phyloP scores from a whole-genome alignment of 1,140 invertebrate species.

The Eriocheir sinensis region DNA sequence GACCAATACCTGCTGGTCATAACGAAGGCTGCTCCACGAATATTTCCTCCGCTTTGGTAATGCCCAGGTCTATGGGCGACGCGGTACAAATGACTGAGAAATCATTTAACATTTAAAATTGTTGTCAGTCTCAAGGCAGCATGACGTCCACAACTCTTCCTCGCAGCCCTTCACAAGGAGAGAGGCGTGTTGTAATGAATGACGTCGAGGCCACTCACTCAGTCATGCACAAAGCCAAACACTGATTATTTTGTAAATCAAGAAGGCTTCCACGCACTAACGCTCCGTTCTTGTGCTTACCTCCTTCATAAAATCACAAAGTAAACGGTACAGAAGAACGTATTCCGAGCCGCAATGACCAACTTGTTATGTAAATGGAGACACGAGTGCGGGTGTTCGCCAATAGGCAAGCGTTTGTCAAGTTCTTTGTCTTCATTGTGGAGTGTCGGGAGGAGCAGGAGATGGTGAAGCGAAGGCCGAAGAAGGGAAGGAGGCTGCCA shows the following conservation, averaged over 20 bases:
- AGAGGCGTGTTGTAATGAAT: neutral
- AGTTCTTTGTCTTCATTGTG: slow-evolving; percentile 25
- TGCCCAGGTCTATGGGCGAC: neutral
- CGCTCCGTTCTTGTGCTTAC: neutral
- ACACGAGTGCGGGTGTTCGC: neutral
- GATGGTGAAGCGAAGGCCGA: neutral
- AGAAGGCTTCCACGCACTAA: neutral
- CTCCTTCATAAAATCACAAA: slow-evolving; percentile 15
- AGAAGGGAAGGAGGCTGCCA: neutral
- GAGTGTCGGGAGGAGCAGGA: neutral
- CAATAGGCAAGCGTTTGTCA: slow-evolving; percentile 15
- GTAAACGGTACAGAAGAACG: neutral
- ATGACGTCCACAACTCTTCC: neutral
- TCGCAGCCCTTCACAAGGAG: neutral
- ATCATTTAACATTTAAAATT: neutral
- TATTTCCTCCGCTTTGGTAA: neutral
- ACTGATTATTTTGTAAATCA: neutral
- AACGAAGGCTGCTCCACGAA: neutral
- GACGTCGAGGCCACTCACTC: neutral
- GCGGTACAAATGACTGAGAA: neutral
- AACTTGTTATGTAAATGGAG: slow-evolving; percentile 16
- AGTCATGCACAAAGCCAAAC: slow-evolving; percentile 11
- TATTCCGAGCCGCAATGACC: neutral
- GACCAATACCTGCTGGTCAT: neutral
- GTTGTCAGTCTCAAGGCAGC: neutral